Evolutionary conservation across 2,113 vertebrate species (phyloP), one percentile per base, ranked within the genome.

Genomic region (Nothoprocta pentlandii): DNA sequence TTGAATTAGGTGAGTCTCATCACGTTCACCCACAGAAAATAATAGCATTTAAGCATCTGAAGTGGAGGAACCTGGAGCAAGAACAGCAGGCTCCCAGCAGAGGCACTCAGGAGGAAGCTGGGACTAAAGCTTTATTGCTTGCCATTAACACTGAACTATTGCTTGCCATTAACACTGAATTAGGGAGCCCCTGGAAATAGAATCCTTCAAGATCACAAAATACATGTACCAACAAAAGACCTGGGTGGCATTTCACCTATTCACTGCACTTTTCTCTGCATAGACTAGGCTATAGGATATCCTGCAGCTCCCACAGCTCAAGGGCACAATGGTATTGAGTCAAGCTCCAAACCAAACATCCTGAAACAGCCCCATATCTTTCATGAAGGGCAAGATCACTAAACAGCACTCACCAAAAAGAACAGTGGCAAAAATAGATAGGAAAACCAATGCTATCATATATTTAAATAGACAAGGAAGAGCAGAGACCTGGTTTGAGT

Each of bases 81-180:
- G 80, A 93, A 66, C 76, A 97, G 85, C 87, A 88, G 61, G 62
- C 64, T 93, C 56, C 53, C 77, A 91, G 73, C 15, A 1, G 56
- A 87, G 82, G 42, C 17, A 46, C 87, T 90, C 75, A 66, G 73
- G 39, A 80, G 83, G 78, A 96, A 93, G 62, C 80, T 90, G 66
- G 30, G 58, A 49, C 42, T 81, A 59, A 30, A 62, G 71, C 81
- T 88, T 95, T 93, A 76, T 59, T 62, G 23, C 36, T 85, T 92
- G 46, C n/a, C 41, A 85, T 93, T 90, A 92, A 90, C 92, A 76
- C 30, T 51, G 54, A 95, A 76, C 67, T 89, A 76, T 59, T 62
- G 23, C 36, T 85, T 92, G 46, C n/a, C 41, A 85, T 93, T 90
- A 92, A 90, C 92, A 76, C 30, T 51, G 54, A n/a, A 49, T 73